phyloP scores from a whole-genome alignment of 2,797 vertebrate genomes.

The Rhyacichthys aspro region DNA sequence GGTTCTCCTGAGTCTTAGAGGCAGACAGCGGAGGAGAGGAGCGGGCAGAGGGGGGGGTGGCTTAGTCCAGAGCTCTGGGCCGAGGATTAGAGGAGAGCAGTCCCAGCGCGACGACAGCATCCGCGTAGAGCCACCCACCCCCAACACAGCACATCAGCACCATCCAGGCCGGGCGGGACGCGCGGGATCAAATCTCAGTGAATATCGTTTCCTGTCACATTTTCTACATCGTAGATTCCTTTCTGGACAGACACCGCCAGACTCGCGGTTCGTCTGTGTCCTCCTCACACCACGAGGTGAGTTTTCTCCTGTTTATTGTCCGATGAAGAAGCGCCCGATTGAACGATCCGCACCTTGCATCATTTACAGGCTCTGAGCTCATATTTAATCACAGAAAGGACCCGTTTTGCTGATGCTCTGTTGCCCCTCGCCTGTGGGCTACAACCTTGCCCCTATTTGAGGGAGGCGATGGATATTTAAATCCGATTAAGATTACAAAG shows the following conservation, averaged over 20 bases:
- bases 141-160: conserved; percentile 55
- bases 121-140: conserved; percentile 65
- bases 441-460: conserved; percentile 35
- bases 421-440: conserved; percentile 26
- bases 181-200: conserved; percentile 40
- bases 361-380: conserved; percentile 24
- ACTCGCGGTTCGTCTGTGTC: conserved; percentile 57
- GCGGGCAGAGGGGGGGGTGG: conserved; percentile 54
- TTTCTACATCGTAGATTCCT: conserved; percentile 35
- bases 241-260: conserved; percentile 28
- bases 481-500: conserved; percentile 77
- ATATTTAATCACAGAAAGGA: conserved; percentile 36
- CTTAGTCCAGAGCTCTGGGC: conserved; percentile 76
- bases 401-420: conserved; percentile 9
- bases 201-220: conserved; percentile 3
- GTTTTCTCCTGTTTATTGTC: conserved; percentile 66
- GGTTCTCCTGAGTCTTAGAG: conserved; percentile 49
- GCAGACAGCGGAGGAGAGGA: conserved; percentile 58
- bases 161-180: conserved; percentile 60
- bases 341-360: conserved; percentile 61
- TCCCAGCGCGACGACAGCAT: conserved; percentile 81
- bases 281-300: conserved; percentile 78
- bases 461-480: conserved; percentile 58
- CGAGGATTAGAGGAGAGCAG: conserved; percentile 78
- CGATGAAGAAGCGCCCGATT: conserved; percentile 39